Evolutionary conservation across 2,888 invertebrate species (phyloP), one percentile per base, ranked within the genome.

Genomic region (Pilophorus perplexus): DNA sequence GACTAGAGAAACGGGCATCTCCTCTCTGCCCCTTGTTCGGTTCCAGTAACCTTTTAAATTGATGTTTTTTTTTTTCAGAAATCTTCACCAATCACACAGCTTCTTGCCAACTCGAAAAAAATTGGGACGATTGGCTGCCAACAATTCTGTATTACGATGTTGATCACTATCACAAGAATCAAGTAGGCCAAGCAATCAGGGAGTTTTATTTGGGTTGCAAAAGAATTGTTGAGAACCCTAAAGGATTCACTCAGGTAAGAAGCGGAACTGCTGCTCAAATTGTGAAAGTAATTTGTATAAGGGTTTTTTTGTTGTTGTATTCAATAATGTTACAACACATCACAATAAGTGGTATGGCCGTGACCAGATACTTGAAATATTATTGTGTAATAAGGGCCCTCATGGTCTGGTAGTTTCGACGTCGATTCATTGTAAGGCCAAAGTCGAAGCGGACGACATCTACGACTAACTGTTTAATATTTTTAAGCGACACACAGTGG

Each of bases 51-150:
- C n/a, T n/a, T n/a, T n/a, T n/a, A n/a, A n/a, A n/a, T n/a, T n/a
- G n/a, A n/a, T n/a, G n/a, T n/a, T n/a, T n/a, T 38, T n/a, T 38
- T 20, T 2, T 59, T 59, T 23, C 44, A 59, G 59, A 40, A n/a
- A 42, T 44, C 20, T 33, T 59, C 40, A 27, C 25, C 5, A 42
- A 59, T 20, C 22, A 38, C 3, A 40, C 42, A 20, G 25, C 27
- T 2, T 14, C 14, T 3, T 4, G 28, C 1, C 25, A 59, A 27
- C 12, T 59, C 2, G 16, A 59, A 4, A 18, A 38, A 8, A 18
- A 42, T 5, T 59, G 59, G 59, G 59, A 59, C 14, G 12, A 40
- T n/a, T 4, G 40, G 2, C 14, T 27, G 14, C 59, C 59, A 10
- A 3, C 18, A 1, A 5, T 59, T n/a, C 25, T 59, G 12, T 16